phyloP scores from a whole-genome alignment of 2,113 vertebrate genomes.

The Machaerirhynchus nigripectus region DNA sequence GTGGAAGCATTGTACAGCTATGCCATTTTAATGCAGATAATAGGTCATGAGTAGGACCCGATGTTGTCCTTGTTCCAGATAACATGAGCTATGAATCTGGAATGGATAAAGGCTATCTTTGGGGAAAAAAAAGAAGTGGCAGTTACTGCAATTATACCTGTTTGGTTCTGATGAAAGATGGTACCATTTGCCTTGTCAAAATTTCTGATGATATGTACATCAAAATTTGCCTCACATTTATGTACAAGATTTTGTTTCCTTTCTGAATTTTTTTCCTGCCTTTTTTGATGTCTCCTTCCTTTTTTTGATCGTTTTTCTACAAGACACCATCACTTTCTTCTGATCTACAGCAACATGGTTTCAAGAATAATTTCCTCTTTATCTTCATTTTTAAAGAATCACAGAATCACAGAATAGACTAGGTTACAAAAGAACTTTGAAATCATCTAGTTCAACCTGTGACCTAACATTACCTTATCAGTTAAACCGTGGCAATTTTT shows the following conservation, averaged over 20 bases:
- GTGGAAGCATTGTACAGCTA: background rate
- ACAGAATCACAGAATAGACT: background rate
- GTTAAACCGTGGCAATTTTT: background rate
- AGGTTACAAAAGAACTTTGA: background rate
- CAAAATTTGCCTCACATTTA: background rate
- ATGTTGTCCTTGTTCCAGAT: background rate
- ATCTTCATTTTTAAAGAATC: background rate
- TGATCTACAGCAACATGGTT: background rate
- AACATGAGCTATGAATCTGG: background rate
- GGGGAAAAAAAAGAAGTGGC: background rate
- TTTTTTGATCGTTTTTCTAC: background rate
- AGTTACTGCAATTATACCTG: background rate
- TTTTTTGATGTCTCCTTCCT: background rate
- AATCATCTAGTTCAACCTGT: background rate
- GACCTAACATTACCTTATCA: background rate
- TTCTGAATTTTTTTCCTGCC: background rate
- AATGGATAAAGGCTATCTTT: background rate
- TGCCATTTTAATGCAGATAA: background rate
- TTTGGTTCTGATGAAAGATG: background rate
- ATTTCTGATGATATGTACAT: background rate
- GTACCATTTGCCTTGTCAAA: background rate
- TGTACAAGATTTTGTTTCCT: background rate
- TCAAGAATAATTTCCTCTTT: background rate
- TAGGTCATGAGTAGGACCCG: background rate
- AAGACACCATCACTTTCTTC: background rate